phyloP scores from a whole-genome alignment of 2,113 vertebrate genomes.

The Chrysemys picta region DNA sequence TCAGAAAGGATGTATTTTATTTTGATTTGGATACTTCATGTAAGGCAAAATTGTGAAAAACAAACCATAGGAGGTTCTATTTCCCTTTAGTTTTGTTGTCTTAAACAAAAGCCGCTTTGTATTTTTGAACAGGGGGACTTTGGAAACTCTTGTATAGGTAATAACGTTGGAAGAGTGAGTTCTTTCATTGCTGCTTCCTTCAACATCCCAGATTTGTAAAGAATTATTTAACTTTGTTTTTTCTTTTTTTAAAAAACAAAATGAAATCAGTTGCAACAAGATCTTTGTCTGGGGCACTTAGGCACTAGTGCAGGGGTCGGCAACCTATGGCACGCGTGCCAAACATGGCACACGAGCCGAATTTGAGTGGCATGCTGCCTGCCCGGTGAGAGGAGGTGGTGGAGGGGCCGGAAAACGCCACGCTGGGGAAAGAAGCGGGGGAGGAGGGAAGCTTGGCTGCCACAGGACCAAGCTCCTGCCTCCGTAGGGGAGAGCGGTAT shows the following conservation, averaged over 20 bases:
- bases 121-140: neutral
- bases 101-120: neutral
- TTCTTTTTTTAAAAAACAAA: neutral
- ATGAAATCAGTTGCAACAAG: neutral
- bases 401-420: too few relatives aligned
- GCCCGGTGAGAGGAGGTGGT: too few relatives aligned
- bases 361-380: too few relatives aligned
- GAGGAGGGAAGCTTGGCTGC: too few relatives aligned
- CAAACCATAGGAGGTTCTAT: neutral
- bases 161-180: neutral
- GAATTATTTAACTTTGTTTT: neutral
- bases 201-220: neutral
- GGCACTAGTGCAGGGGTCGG: neutral
- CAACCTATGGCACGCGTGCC: too few relatives aligned
- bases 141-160: neutral
- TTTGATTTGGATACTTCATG: neutral
- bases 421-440: too few relatives aligned
- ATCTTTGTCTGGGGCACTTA: neutral
- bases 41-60: neutral
- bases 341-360: too few relatives aligned
- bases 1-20: neutral
- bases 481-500: too few relatives aligned
- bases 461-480: too few relatives aligned
- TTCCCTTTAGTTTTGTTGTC: neutral
- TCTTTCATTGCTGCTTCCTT: neutral